Evolutionary conservation across 2,113 vertebrate genomes (phyloP).

Genomic region (Alligator sinensis): DNA sequence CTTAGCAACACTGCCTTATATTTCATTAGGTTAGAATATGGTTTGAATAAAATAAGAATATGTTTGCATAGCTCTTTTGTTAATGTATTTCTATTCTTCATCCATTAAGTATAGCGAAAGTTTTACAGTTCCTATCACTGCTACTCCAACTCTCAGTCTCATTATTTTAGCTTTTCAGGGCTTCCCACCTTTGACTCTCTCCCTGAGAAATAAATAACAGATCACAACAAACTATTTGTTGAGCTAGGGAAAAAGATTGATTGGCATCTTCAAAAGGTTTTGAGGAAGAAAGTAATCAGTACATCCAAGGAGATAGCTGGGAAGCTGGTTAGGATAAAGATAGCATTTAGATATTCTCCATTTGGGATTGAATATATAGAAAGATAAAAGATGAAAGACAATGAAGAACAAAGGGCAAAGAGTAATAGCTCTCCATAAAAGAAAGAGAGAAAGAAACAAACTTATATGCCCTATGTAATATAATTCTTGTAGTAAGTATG

Average conservation of each 20-base stretch:
- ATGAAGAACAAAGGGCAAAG: slow-evolving; percentile 56
- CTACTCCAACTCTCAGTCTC: not conserved
- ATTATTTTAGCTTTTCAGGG: not conserved
- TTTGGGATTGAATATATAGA: slow-evolving; percentile 41
- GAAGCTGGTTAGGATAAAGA: slow-evolving; percentile 50
- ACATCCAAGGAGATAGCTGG: slow-evolving; percentile 3
- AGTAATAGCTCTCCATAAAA: not conserved
- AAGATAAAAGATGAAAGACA: slow-evolving; percentile 47
- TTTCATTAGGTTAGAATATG: too few species aligned
- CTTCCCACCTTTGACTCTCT: slow-evolving; percentile 26
- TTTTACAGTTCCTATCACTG: not conserved
- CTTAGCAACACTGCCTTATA: not conserved
- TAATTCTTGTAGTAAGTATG: slow-evolving; percentile 21
- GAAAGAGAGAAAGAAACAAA: not conserved
- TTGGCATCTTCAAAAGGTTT: slow-evolving; percentile 8
- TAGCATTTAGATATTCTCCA: slow-evolving; percentile 17
- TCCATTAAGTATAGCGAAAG: not conserved
- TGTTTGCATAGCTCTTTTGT: not conserved
- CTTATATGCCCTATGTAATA: not conserved
- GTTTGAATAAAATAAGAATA: too few species aligned
- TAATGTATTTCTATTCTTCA: not conserved
- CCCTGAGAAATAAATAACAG: not conserved
- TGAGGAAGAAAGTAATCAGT: slow-evolving; percentile 27
- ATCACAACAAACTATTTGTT: slow-evolving; percentile 46
- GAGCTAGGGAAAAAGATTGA: slow-evolving; percentile 35